Evolutionary conservation across 2,113 vertebrate genomes (phyloP), one percentile per base, ranked within the genome.

Genomic region (Sterrhoptilus dennistouni): DNA sequence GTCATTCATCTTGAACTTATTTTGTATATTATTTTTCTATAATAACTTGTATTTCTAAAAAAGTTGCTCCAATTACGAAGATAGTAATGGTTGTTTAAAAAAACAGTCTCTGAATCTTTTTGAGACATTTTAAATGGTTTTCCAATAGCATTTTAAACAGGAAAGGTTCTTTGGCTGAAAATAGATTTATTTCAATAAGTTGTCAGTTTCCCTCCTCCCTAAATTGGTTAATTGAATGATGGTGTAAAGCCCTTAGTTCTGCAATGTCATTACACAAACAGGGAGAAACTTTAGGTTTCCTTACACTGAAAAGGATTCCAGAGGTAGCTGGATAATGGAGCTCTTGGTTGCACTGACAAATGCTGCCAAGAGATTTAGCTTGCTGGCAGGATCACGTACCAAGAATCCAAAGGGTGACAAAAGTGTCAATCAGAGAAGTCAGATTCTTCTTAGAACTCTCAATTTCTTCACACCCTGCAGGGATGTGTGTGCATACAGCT

Each of bases 161-260:
- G 81, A 91, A 84, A 61, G 0, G 2, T 75, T 84, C 6, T 29
- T 77, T 86, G 15, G 14, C 38, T 89, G 42, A 76, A 95, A 80
- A 33, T 31, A 66, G 61, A 68, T 78, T 72, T 75, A 64, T 79
- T 93, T 84, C 28, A 76, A 83, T 28, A 91, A 89, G 65, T 36
- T 71, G 12, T 12, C 14, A 2, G 23, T 87, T 87, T 91, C 29
- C 52, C 91, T 88, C 81, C 53, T 83, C 57, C 15, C 21, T 83
- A 50, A 95, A 90, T 89, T 74, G 23, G 56, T 85, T 83, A 88
- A 74, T 47, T 61, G 31, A 79, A 83, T 63, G n/a, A 60, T 38
- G 22, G 68, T 70, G 27, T 28, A 60, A 82, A 68, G 10, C 17
- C 56, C 40, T 40, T 61, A 53, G 16, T 49, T 61, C 14, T 44